These are phyloP conservation scores for Listronotus oregonensis DNA, from an alignment of 1,140 invertebrate genomes.

Conservation along the genomic window DNA sequence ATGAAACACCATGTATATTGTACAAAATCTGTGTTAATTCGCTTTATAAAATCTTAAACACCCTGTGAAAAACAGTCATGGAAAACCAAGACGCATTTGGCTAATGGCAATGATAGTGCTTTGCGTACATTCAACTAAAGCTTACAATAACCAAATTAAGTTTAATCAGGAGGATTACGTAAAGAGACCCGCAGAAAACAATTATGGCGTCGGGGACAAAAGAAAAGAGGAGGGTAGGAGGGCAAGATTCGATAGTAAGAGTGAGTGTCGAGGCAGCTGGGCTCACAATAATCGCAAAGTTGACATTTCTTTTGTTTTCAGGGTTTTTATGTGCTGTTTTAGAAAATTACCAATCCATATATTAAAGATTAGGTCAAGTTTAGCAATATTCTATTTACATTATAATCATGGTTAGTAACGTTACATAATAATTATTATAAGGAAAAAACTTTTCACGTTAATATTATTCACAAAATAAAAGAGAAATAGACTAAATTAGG, in stretches of 20 bases:
- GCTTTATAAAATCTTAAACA: not conserved
- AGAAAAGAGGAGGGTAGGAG: conserved; percentile 23
- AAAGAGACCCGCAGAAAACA: conserved; percentile 35
- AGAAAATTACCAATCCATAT: conserved; percentile 6
- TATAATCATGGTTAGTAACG: too few relatives aligned
- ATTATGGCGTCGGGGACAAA: conserved; percentile 24
- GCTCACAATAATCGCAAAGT: conserved; percentile 33
- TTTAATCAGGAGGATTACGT: conserved; percentile 35
- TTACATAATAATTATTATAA: too few relatives aligned
- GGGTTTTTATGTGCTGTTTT: not conserved
- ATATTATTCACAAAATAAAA: too few relatives aligned
- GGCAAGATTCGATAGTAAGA: conserved; percentile 24
- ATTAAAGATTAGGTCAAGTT: not conserved
- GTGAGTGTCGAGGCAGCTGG: conserved; percentile 32
- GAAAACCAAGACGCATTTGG: conserved; percentile 7
- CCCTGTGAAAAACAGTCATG: not conserved
- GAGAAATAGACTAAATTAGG: too few relatives aligned
- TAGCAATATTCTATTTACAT: too few relatives aligned
- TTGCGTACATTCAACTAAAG: conserved; percentile 20
- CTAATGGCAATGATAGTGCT: conserved; percentile 18
- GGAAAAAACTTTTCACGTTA: too few relatives aligned
- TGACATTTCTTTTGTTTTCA: conserved; percentile 36
- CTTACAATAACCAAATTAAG: conserved; percentile 33
- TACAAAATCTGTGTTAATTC: too few relatives aligned
- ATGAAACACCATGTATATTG: too few relatives aligned